Evolutionary conservation across 2,797 vertebrate species (phyloP), one percentile per base, ranked within the genome.

Genomic region (Threskiornis aethiopicus): DNA sequence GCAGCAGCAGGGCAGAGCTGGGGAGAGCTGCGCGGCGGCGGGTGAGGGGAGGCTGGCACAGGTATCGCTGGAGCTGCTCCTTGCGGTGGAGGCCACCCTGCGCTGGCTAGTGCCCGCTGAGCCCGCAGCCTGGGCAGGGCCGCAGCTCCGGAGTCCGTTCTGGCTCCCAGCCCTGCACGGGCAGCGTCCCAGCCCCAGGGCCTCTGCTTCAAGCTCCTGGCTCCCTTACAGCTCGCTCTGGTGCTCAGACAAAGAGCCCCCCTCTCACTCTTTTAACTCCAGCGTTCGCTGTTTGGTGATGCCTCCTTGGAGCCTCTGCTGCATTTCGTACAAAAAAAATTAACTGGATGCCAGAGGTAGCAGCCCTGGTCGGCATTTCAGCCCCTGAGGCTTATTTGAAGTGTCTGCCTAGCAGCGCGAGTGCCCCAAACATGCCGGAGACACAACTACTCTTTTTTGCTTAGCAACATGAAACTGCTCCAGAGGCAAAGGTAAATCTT

Each of bases 81-180:
- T 24, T 3, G 4, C 2, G 4, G 24, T 18, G 4, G 11, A 28
- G 47, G 28, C 33, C 3, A 1, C 11, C 55, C 16, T 15, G 16
- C 0, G 0, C 76, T 21, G 52, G 52, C 8, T 5, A 5, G 31
- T 15, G 62, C 64, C 47, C 13, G 0, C n/a, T 0, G 44, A 22
- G 46, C 46, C 47, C 49, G 19, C 8, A 3, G 46, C 46, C 46
- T 16, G 12, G 46, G 46, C 46, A 13, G 12, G 46, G 46, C 46
- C 35, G 29, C 20, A 35, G 39, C 29, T 29, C 57, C 11, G 4
- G 28, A 5, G 18, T 24, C 57, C 11, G 9, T 47, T 47, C 49
- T 7, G 19, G 9, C 22, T 20, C 69, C 54, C 25, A 14, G 51
- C 20, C 73, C 51, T 3, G 4, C 15, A 3, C 26, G 6, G 2